These are phyloP conservation scores for Drosophila fungiperda DNA, from an alignment of 2,888 invertebrate genomes.

Conservation along the genomic window DNA sequence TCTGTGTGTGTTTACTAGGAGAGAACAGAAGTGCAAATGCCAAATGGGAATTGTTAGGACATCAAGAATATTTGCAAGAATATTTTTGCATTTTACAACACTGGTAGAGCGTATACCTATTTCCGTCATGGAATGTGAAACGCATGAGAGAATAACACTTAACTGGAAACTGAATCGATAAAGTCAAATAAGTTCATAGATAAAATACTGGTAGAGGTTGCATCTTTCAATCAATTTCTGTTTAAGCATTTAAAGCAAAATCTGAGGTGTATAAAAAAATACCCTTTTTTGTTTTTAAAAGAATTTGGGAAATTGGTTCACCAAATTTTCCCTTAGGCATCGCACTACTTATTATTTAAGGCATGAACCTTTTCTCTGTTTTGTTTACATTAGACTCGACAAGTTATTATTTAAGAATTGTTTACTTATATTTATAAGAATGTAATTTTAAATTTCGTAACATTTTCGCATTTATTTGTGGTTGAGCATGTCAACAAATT, in stretches of 20 bases:
- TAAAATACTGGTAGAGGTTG: neutral
- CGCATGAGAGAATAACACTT: neutral
- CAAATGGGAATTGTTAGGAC: conserved; percentile 56
- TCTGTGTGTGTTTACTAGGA: neutral
- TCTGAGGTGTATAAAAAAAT: neutral
- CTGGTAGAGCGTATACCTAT: neutral
- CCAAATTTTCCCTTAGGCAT: neutral
- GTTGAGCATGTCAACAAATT: neutral
- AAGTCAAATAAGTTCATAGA: neutral
- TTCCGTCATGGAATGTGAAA: neutral
- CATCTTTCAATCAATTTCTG: neutral
- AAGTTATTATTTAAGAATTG: neutral
- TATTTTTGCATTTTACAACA: neutral
- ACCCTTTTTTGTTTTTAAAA: too few species aligned
- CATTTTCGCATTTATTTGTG: neutral
- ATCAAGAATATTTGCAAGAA: conserved; percentile 53
- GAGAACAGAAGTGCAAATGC: conserved; percentile 37
- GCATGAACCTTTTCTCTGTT: neutral
- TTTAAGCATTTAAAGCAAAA: neutral
- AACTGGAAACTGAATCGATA: neutral
- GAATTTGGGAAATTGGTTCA: neutral
- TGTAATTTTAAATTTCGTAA: neutral
- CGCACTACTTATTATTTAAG: neutral
- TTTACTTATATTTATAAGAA: neutral
- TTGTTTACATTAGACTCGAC: neutral